phyloP scores from a whole-genome alignment of 2,797 vertebrate genomes.

The Macropus fuliginosus region DNA sequence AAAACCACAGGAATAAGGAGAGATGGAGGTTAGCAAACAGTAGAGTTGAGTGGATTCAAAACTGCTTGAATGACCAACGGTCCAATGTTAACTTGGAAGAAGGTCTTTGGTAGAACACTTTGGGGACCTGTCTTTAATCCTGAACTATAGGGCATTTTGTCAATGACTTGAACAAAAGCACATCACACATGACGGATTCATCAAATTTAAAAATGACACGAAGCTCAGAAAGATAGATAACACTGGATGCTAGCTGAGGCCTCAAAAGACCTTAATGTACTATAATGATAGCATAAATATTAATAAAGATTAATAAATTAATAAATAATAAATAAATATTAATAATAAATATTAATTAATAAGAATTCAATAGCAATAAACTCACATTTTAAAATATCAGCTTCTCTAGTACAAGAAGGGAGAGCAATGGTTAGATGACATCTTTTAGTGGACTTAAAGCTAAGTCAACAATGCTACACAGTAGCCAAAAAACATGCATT shows the following conservation, averaged over 20 bases:
- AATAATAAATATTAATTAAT: too few relatives aligned
- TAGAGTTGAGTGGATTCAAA: neutral
- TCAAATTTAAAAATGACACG: neutral
- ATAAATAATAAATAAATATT: too few relatives aligned
- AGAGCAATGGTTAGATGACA: neutral
- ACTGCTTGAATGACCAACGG: neutral
- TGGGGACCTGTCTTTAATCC: neutral
- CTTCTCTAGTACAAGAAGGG: neutral
- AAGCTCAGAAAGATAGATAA: neutral
- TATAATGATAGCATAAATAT: neutral
- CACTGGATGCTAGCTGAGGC: neutral
- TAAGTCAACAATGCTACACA: neutral
- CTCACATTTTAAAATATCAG: neutral
- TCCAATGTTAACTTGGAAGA: neutral
- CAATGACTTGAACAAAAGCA: neutral
- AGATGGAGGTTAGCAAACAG: neutral
- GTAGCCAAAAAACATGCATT: neutral
- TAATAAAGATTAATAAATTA: neutral
- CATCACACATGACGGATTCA: neutral
- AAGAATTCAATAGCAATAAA: neutral
- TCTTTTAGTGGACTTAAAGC: neutral
- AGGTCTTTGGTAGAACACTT: neutral
- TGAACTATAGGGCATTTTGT: neutral
- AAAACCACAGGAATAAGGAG: neutral
- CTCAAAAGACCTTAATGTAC: neutral